Conservation (phyloP, 2,113 vertebrate genomes). For the Pica pica region DNA sequence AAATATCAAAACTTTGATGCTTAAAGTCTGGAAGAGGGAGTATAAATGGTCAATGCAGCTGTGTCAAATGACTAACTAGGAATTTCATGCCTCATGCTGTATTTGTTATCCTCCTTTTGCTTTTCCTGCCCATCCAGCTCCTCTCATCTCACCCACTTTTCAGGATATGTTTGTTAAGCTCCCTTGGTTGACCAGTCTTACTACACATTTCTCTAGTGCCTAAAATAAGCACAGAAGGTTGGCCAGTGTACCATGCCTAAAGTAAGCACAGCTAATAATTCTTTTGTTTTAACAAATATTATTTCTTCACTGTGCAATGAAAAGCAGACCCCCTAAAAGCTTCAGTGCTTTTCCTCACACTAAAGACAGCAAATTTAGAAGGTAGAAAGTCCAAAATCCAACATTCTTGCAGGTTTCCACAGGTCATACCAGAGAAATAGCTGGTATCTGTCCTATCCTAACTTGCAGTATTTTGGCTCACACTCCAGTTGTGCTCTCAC, state of each 20-base stretch:
- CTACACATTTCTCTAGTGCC: not conserved
- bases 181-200: not conserved
- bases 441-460: not conserved
- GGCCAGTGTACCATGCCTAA: not conserved
- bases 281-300: not conserved
- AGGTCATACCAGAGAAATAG: not conserved
- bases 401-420: not conserved
- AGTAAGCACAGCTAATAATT: not conserved
- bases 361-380: not conserved
- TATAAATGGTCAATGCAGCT: not conserved
- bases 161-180: not conserved
- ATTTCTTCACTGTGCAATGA: not conserved
- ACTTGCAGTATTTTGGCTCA: not conserved
- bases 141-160: not conserved
- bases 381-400: not conserved
- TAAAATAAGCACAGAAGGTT: not conserved
- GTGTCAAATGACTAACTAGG: not conserved
- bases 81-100: not conserved
- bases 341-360: not conserved
- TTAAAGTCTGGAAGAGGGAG: not conserved
- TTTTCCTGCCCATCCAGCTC: not conserved
- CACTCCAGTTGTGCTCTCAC: not conserved
- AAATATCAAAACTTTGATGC: not conserved
- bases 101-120: not conserved
- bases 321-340: not conserved